These are phyloP conservation scores for Adineta ricciae DNA, from an alignment of 2,888 invertebrate genomes.

Conservation along the genomic window DNA sequence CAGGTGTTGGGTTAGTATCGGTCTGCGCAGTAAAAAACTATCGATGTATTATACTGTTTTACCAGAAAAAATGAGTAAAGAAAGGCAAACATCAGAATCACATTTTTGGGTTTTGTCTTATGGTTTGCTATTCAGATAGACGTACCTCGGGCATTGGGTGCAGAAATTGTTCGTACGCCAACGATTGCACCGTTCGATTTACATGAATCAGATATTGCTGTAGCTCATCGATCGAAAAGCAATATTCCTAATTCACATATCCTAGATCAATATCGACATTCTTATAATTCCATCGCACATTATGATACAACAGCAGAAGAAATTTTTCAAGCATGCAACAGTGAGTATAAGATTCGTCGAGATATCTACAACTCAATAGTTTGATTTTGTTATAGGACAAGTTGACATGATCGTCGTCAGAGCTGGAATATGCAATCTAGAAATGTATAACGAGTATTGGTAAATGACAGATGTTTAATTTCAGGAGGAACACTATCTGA, in stretches of 20 bases:
- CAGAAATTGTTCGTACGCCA: conserved; percentile 86
- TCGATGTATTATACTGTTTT: conserved; percentile 88
- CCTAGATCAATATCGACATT: conserved; percentile 87
- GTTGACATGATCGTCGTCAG: conserved; percentile 75
- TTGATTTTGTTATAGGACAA: conserved; percentile 34
- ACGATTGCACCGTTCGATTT: conserved; percentile 78
- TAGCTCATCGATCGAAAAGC: conserved; percentile 65
- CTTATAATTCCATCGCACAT: conserved; percentile 89
- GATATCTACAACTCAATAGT: background rate
- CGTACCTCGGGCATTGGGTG: conserved; percentile 75
- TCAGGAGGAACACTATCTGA: conserved; percentile 91
- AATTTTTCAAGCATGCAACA: conserved; percentile 72
- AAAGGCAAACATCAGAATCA: conserved; percentile 57
- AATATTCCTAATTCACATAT: conserved; percentile 59
- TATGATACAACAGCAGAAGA: conserved; percentile 90
- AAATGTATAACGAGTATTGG: too few relatives aligned
- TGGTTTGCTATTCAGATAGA: conserved; percentile 54
- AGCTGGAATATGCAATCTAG: conserved; percentile 58
- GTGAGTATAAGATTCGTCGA: conserved; percentile 50
- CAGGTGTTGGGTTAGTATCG: conserved; percentile 77
- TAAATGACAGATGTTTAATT: conserved; percentile 61
- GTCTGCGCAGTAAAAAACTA: conserved; percentile 86
- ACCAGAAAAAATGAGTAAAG: conserved; percentile 98
- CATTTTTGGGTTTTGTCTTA: too few relatives aligned
- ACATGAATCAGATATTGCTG: conserved; percentile 77